Evolutionary conservation across 1,140 invertebrate species (phyloP).

Genomic region (Drosophila ogumai): DNA sequence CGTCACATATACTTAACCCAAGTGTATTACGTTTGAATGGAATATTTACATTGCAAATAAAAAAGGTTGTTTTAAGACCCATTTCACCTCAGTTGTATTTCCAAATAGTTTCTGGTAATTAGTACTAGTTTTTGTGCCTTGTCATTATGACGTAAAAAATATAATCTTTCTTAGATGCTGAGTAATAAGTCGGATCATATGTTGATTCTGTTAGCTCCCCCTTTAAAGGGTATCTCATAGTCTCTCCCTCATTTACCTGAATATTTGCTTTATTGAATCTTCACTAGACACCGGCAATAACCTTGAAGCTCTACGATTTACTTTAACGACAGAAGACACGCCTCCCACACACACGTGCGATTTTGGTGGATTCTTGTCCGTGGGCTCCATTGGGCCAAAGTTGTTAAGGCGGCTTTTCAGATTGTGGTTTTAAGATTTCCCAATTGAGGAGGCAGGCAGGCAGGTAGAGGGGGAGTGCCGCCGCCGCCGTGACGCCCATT

Average conservation of each 20-base stretch:
- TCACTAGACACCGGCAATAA: slow-evolving; percentile 29
- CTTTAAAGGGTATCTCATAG: neutral
- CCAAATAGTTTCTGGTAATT: slow-evolving; percentile 1
- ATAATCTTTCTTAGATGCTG: neutral
- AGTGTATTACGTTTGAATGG: neutral
- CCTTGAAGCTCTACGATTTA: slow-evolving; percentile 40
- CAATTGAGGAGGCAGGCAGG: neutral
- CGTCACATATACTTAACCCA: slow-evolving; percentile 1
- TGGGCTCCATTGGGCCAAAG: slow-evolving; percentile 49
- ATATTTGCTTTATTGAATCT: slow-evolving; percentile 42
- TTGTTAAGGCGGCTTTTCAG: slow-evolving; percentile 58
- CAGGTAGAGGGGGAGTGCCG: slow-evolving; percentile 13
- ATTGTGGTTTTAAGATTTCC: slow-evolving; percentile 59
- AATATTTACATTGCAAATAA: neutral
- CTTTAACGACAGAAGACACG: slow-evolving; percentile 29
- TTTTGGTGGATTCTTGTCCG: slow-evolving; percentile 43
- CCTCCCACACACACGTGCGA: slow-evolving; percentile 38
- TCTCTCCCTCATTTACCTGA: slow-evolving; percentile 6
- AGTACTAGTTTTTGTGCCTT: neutral
- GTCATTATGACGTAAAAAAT: neutral
- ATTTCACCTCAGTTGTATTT: neutral
- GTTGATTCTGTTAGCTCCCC: neutral
- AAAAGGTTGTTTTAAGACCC: neutral
- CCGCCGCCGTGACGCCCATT: slow-evolving; percentile 27
- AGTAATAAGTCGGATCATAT: neutral